Conservation (phyloP, 2,113 vertebrate species). For the Aegypius monachus region DNA sequence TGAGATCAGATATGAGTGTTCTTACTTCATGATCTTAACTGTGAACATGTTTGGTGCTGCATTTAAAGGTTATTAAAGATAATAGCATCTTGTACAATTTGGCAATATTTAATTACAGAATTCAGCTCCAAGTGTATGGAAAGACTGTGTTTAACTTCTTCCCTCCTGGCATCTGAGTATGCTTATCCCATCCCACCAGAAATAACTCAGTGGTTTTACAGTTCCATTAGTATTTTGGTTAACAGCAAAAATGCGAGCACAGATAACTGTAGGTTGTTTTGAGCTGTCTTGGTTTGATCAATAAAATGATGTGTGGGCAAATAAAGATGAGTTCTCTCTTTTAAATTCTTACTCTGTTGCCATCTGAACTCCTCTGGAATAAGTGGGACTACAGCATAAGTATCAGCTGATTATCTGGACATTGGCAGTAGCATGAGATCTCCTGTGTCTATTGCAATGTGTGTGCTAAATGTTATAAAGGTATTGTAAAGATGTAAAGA, state of each 20-base stretch:
- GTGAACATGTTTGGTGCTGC: not conserved
- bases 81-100: not conserved
- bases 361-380: not conserved
- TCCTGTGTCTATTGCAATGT: not conserved
- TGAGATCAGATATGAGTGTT: not conserved
- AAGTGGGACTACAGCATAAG: not conserved
- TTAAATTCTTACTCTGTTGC: not conserved
- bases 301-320: not conserved
- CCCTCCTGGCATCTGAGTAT: not conserved
- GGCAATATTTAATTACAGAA: constrained; percentile 7
- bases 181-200: not conserved
- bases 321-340: not conserved
- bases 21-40: not conserved
- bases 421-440: not conserved
- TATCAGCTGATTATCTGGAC: not conserved
- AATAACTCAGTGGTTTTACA: not conserved
- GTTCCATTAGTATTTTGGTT: not conserved
- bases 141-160: not conserved
- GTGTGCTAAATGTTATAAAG: not conserved
- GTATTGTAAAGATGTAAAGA: not conserved
- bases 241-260: not conserved
- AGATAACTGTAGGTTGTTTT: not conserved
- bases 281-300: not conserved
- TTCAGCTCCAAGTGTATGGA: not conserved
- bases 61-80: not conserved